phyloP scores from a whole-genome alignment of 2,113 vertebrate species.

The Vulpes vulpes region DNA sequence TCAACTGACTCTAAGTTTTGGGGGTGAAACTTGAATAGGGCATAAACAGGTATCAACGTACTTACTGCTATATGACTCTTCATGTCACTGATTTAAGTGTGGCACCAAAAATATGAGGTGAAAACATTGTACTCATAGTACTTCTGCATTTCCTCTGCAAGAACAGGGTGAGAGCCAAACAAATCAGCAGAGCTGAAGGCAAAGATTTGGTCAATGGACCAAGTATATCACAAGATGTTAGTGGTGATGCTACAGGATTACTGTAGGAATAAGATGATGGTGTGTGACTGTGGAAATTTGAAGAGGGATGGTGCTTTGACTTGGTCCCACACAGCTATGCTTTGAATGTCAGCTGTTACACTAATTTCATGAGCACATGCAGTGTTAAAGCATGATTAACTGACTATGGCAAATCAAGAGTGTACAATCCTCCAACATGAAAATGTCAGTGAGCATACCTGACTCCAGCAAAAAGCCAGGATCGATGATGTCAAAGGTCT shows the following conservation, averaged over 20 bases:
- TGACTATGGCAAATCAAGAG: not conserved
- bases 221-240: not conserved
- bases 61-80: not conserved
- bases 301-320: not conserved
- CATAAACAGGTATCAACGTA: not conserved
- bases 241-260: not conserved
- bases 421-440: not conserved
- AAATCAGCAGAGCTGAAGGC: not conserved
- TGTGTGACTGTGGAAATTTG: not conserved
- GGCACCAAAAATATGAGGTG: not conserved
- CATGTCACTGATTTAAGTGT: not conserved
- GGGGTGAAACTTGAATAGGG: not conserved
- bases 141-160: slow-evolving; percentile 1
- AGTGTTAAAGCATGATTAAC: not conserved
- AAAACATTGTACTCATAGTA: not conserved
- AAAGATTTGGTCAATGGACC: not conserved
- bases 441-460: not conserved
- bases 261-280: not conserved
- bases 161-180: not conserved
- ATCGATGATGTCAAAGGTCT: not conserved
- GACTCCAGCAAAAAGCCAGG: not conserved
- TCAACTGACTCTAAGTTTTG: not conserved
- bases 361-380: not conserved
- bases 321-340: not conserved
- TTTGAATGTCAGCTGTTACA: not conserved